Evolutionary conservation across 2,113 vertebrate genomes (phyloP).

Genomic region (Pelusios castaneus): DNA sequence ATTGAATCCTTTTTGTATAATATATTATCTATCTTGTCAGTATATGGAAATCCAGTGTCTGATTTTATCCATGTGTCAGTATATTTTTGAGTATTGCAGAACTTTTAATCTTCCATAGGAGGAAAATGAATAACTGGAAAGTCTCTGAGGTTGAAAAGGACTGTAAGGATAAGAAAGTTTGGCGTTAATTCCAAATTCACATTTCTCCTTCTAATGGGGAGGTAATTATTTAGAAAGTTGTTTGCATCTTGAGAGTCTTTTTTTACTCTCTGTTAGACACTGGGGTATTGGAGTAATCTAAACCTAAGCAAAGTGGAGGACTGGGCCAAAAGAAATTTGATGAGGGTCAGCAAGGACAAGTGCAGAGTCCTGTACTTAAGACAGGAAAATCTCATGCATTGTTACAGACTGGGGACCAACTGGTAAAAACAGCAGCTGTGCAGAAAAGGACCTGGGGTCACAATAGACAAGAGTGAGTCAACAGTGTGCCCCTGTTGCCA

Average conservation of each 20-base stretch:
- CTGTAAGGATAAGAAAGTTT: neutral
- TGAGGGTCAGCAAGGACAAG: too few relatives aligned
- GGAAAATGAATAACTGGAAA: neutral
- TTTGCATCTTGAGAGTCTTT: neutral
- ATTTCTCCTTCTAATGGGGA: neutral
- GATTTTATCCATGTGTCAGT: neutral
- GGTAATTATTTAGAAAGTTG: neutral
- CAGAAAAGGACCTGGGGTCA: too few relatives aligned
- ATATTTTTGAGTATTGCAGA: neutral
- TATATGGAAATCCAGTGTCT: neutral
- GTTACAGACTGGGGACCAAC: too few relatives aligned
- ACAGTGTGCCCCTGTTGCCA: too few relatives aligned
- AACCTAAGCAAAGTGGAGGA: neutral
- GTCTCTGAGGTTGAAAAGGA: neutral
- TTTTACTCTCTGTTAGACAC: neutral
- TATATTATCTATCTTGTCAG: neutral
- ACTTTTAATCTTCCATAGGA: neutral
- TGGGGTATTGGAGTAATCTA: neutral
- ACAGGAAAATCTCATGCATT: too few relatives aligned
- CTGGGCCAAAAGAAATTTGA: too few relatives aligned
- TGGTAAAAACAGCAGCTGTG: too few relatives aligned
- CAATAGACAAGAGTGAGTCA: too few relatives aligned
- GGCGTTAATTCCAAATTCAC: neutral
- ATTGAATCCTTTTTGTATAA: neutral
- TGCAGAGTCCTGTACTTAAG: too few relatives aligned